Evolutionary conservation across 2,113 vertebrate species (phyloP).

Genomic region (Protomyctophum bolini): DNA sequence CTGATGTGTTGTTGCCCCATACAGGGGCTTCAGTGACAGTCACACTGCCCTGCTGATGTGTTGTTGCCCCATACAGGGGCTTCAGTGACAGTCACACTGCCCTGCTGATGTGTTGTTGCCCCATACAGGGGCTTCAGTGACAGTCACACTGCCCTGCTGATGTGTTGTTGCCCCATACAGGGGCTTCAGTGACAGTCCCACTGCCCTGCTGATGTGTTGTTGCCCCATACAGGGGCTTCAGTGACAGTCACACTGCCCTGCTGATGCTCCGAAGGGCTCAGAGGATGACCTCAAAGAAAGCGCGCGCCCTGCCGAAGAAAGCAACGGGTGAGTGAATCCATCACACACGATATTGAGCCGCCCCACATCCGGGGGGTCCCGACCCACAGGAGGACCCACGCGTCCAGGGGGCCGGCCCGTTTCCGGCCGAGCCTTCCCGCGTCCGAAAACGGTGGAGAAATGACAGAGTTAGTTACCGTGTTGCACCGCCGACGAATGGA

Average conservation of each 20-base stretch:
- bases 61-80: no score
- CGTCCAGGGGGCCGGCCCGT: no score
- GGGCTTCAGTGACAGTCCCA: neutral
- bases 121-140: neutral
- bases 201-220: no score
- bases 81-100: neutral
- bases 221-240: slow-evolving; percentile 90
- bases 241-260: slow-evolving; percentile 84
- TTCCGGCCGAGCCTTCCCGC: neutral
- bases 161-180: no score
- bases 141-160: no score
- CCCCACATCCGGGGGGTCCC: no score
- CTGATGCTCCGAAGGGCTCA: slow-evolving; percentile 91
- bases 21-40: neutral
- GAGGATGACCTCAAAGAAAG: slow-evolving; percentile 88
- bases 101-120: no score
- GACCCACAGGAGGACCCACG: no score
- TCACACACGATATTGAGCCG: neutral
- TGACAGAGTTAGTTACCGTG: no score
- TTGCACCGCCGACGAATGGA: no score
- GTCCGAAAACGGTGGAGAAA: neutral
- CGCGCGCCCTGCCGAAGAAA: slow-evolving; percentile 62
- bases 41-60: no score
- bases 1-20: no score
- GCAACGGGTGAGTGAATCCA: slow-evolving; percentile 75